Evolutionary conservation across 2,113 vertebrate species (phyloP).

Genomic region (Campylomormyrus tamandua): DNA sequence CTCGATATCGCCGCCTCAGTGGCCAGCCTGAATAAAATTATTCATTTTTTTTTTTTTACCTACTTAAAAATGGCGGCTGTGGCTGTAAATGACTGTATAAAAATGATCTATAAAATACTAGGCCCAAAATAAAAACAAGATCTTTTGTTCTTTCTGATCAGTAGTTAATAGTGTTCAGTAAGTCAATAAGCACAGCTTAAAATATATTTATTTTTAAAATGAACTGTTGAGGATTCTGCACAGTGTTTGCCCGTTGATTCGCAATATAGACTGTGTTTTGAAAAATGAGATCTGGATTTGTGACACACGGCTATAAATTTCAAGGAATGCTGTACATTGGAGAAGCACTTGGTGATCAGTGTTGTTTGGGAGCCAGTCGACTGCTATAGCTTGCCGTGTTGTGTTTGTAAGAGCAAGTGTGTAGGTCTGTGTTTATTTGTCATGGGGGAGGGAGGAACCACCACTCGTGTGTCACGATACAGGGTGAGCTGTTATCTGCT

Average conservation of each 20-base stretch:
- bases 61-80: not conserved
- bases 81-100: not conserved
- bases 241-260: not conserved
- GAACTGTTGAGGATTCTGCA: not conserved
- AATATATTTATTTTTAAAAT: not conserved
- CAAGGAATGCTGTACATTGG: not conserved
- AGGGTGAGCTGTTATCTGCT: constrained; percentile 46
- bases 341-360: not conserved
- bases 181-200: not conserved
- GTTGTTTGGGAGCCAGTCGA: not conserved
- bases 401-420: not conserved
- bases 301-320: not conserved
- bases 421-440: constrained; percentile 6
- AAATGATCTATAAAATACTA: not conserved
- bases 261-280: not conserved
- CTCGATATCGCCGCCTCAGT: not conserved
- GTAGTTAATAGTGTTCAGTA: not conserved
- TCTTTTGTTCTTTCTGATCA: not conserved
- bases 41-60: not conserved
- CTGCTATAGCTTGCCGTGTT: not conserved
- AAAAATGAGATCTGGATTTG: not conserved
- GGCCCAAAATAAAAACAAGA: not conserved
- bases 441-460: constrained; percentile 18
- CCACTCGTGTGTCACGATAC: constrained; percentile 49
- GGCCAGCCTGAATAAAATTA: not conserved